Evolutionary conservation across 2,888 invertebrate genomes (phyloP), one percentile per base, ranked within the genome.

Genomic region (Cerastoderma edule): DNA sequence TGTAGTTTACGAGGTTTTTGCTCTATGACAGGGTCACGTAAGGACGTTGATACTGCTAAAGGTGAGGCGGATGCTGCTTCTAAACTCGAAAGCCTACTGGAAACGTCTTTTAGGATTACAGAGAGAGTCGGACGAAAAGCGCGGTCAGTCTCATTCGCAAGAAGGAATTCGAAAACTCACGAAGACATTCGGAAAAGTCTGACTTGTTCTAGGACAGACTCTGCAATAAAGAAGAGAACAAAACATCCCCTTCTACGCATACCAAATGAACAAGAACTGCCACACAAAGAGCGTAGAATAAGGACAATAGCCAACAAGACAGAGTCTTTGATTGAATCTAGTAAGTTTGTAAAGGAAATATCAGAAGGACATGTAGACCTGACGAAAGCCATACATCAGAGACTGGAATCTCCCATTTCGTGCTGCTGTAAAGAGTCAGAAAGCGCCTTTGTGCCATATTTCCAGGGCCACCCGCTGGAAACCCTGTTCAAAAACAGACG

Each of bases 361-460:
- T 53, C 28, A 4, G n/a, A 4, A 27, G 53, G 28, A 24, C 27
- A 53, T 8, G 27, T 4, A 53, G 53, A 53, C 24, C 27, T 6
- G 8, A 3, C 8, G 3, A 53, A 5, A 24, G 10, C 10, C 53
- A n/a, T 13, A 28, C 5, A 10, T 2, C 24, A n/a, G 27, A 10
- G 27, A n/a, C 27, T 53, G 2, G 53, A 53, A 24, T 53, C 53
- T 53, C 53, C 53, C 10, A 53, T 53, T 27, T 53, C 53, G 2
- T 53, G 53, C 53, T 53, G 53, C 24, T 22, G 24, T 24, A 53
- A 24, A 53, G 53, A 53, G 28, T 53, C 53, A 3, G 53, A 53
- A 28, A 28, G 28, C 24, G 28, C 53, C 2, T n/a, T 2, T 53
- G 28, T 53, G 4, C 53, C 53, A 22, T 24, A 5, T 28, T 27